Evolutionary conservation across 2,113 vertebrate genomes (phyloP).

Genomic region (Colius striatus): DNA sequence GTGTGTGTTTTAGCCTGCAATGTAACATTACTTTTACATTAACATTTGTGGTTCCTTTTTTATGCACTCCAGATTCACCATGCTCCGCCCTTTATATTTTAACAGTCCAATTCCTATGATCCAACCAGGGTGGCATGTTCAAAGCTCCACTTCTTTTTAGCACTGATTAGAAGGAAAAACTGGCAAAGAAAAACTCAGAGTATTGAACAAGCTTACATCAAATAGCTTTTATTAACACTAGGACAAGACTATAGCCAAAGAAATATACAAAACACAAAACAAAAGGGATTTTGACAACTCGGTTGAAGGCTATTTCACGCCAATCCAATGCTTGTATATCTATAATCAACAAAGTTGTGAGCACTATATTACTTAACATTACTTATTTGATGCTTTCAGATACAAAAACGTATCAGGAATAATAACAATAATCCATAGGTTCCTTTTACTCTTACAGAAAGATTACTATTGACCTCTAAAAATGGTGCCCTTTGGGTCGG

Average conservation of each 20-base stretch:
- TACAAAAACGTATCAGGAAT: constrained; percentile 75
- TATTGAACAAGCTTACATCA: constrained; percentile 73
- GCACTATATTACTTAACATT: constrained; percentile 50
- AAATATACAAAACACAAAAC: constrained; percentile 80
- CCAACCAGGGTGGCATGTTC: constrained; percentile 69
- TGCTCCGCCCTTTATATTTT: constrained; percentile 41
- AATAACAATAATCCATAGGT: constrained; percentile 54
- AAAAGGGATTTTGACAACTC: constrained; percentile 59
- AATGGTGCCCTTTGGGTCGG: constrained; percentile 27
- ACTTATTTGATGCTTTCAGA: constrained; percentile 61
- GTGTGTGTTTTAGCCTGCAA: constrained; percentile 60
- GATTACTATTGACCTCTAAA: constrained; percentile 58
- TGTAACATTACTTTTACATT: constrained; percentile 67
- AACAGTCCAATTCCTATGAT: constrained; percentile 58
- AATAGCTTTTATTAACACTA: constrained; percentile 79
- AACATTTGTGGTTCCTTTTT: constrained; percentile 64
- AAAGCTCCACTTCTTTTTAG: constrained; percentile 33
- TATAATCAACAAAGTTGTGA: constrained; percentile 64
- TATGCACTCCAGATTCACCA: constrained; percentile 59
- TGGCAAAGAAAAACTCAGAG: not conserved
- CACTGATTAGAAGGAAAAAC: not conserved
- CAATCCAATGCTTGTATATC: constrained; percentile 50
- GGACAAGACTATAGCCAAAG: constrained; percentile 77
- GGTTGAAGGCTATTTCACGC: constrained; percentile 56
- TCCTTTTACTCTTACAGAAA: constrained; percentile 47